Conservation (phyloP, 1,140 invertebrate genomes). For the Bombus balteatus region DNA sequence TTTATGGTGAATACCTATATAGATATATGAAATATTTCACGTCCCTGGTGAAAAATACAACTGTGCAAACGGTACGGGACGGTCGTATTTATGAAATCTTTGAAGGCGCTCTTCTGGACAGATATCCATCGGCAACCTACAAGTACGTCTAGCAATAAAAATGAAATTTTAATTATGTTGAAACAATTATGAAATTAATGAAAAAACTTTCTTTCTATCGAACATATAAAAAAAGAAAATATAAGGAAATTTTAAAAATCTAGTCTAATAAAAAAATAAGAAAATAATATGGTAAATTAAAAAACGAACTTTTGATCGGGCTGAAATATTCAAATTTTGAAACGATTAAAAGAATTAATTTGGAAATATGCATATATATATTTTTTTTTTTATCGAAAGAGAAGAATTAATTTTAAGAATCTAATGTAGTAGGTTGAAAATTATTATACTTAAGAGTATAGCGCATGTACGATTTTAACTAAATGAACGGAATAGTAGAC, state of each 20-base stretch:
- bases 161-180: not conserved
- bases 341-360: too few species aligned
- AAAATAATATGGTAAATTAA: too few species aligned
- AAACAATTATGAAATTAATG: not conserved
- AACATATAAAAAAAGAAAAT: too few species aligned
- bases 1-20: constrained; percentile 85
- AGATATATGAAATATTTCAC: constrained; percentile 83
- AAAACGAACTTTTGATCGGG: too few species aligned
- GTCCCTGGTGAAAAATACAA: not conserved
- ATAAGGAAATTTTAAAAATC: too few species aligned
- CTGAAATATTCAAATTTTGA: too few species aligned
- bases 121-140: constrained; percentile 82
- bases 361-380: too few species aligned
- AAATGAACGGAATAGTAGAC: too few species aligned
- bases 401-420: not conserved
- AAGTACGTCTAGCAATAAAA: constrained; percentile 77
- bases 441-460: not conserved
- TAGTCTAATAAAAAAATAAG: too few species aligned
- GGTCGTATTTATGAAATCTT: constrained; percentile 82
- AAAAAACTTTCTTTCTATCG: too few species aligned
- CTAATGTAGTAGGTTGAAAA: not conserved
- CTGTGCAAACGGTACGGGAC: constrained; percentile 72
- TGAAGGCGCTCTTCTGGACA: constrained; percentile 82
- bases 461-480: too few species aligned
- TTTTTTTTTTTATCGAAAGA: not conserved